Evolutionary conservation across 2,797 vertebrate species (phyloP), one percentile per base, ranked within the genome.

Genomic region (Valencia hispanica): DNA sequence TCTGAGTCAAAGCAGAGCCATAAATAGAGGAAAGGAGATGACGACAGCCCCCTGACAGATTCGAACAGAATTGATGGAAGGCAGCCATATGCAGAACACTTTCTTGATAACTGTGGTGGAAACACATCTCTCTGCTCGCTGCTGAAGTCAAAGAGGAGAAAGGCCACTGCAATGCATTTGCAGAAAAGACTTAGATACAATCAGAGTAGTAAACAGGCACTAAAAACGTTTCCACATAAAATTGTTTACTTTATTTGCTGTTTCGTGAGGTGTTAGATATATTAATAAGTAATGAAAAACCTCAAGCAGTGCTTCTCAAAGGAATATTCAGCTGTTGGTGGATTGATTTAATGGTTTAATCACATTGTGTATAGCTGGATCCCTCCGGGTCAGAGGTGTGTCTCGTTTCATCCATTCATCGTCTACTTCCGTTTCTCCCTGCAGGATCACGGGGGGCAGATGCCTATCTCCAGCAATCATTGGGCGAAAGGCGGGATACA

Each of bases 81-180:
- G 65, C 73, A 79, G 72, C 76, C 72, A 83, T 73, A 57, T 45
- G 73, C 78, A 86, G 81, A 92, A 90, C 47, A 27, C 77, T 79
- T 88, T 87, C 78, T 91, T 89, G 88, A 94, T 91, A 92, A 91
- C 90, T 81, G 86, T 92, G 61, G 63, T 93, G 88, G 85, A 87
- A 87, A 90, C 79, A 76, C 82, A 87, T 92, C 86, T 86, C 78
- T 86, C 86, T 73, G 70, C 75, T 71, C 48, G 18, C 70, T 81
- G 63, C 68, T 39, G 0, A 25, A 78, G 78, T 69, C 73, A 61
- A 53, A 80, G 78, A 66, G 77, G 83, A 78, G n/a, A 87, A 85
- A 87, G 85, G 82, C 78, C 32, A 76, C 75, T 68, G 66, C 57
- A 63, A 74, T 34, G 59, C 47, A 20, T 71, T 39, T 43, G 47